Evolutionary conservation across 2,113 vertebrate genomes (phyloP), one percentile per base, ranked within the genome.

Genomic region (Melanerpes aurifrons): DNA sequence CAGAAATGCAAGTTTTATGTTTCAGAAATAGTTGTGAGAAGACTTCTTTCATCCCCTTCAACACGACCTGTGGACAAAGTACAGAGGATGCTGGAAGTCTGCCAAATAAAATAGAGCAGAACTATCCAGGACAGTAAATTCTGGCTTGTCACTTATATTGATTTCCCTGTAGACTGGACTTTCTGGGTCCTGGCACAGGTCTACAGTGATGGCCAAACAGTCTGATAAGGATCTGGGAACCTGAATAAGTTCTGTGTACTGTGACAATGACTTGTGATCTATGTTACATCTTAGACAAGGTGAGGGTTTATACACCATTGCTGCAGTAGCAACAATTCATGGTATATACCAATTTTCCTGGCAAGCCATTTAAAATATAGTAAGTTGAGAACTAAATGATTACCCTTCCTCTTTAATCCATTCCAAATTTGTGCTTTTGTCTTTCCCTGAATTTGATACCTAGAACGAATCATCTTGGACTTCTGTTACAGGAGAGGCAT

Each of bases 401-500:
- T 86, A 77, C 82, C 37, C 25, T 94, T 74, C 75, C 53, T 43
- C 29, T 70, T 92, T 71, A 43, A 50, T 87, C 28, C 77, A 82
- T 76, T 80, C 57, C 47, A 68, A 79, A 25, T 7, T 11, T 76
- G 10, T 63, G 3, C 50, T 89, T 87, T 80, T 83, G 18, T 92
- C 82, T 88, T 86, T 50, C n/a, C 35, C 58, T 87, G 43, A 68
- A 89, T 79, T 54, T 40, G 56, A 76, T 82, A 64, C 12, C 10
- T 35, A 29, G 64, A 86, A 79, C 75, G 9, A 78, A 71, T 91
- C 66, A 86, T 31, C 43, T 56, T 67, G 8, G n/a, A 19, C 15
- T 79, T 94, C 74, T 84, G 13, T 95, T 92, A 77, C 70, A 99
- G 99, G 98, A 61, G 98, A 98, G 12, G 95, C 97, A 47, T 96